Base-by-base conservation (phyloP, 1,140 invertebrate species). In the Littorina saxatilis region DNA sequence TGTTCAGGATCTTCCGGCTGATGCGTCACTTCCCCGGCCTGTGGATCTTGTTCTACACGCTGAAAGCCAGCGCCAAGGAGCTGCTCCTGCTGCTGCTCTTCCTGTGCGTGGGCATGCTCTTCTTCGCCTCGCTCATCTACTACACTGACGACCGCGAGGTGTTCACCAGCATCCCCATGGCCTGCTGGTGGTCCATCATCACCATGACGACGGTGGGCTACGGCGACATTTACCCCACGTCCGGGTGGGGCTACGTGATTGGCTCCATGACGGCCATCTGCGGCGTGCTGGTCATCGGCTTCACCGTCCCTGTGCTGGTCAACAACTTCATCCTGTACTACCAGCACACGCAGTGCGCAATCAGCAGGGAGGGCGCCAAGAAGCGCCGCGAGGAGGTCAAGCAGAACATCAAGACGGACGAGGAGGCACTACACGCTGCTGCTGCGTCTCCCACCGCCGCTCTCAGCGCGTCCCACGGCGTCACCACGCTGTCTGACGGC, bases 151-250 rank as follows among this genome's bases (percentile, higher is more conserved):
- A 85, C 55, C 72, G 72, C 11, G 78, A 78, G 3, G 29, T 50
- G 2, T 90, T 88, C 66, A 82, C 81, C 63, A 89, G 96, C 94
- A 99, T 99, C 94, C 99, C 99, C 89, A 97, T 97, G 94, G 98
- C 97, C 88, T 99, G 99, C 94, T 99, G 98, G 98, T 99, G 98
- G 98, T 90, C 90, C 1, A 70, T 91, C 9, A 87, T 92, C 94
- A 99, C 98, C 91, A 99, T 99, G 97, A 99, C 98, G 90, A 99
- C 98, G 84, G 97, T 99, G 88, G 98, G 98, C 82, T 99, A 99
- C 94, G 99, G 99, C 92, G 99, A 99, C 94, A 98, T 99, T 86
- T 87, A 85, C 52, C 92, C 92, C 2, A 84, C 68, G 11, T 90
- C 90, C 13, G 32, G 55, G 5, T 83, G 83, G 40, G 92, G 92